Base-by-base conservation (phyloP, 2,888 invertebrate genomes). In the Mimas tiliae region DNA sequence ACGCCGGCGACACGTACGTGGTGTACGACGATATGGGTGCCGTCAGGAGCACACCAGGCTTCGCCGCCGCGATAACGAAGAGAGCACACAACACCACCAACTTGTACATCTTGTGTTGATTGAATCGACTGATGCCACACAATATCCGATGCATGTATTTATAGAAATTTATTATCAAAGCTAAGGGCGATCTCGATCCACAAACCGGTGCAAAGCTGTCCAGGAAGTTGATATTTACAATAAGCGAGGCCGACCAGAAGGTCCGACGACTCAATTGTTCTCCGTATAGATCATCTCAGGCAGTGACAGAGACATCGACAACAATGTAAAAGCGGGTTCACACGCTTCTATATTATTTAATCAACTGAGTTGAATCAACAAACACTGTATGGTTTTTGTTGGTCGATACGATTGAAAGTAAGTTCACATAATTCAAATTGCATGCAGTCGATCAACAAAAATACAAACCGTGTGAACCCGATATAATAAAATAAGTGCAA, bases 21-120 rank as follows among this genome's bases (percentile, higher is more conserved):
- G 80, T 65, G 65, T 84, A 70, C 6, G 83, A 85, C 14, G 82
- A 70, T 38, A 78, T 69, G 63, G 72, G 75, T 11, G 74, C 55
- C 53, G 70, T 51, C 50, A 76, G 33, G 12, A 72, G 58, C 47
- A 72, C 64, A 27, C 81, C 74, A 9, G 90, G 90, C 71, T 88
- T 84, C 72, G 95, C 95, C 66, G 88, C 82, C 74, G 88, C 95
- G 75, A 93, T 88, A 76, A 95, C 95, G 79, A 95, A 80, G 78
- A 95, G 87, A 87, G 94, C 94, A 83, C 91, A 95, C 94, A 95
- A 94, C 84, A 94, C 94, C 89, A 95, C 94, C 90, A 91, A 77
- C 80, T 91, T 93, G 81, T 84, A 91, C 92, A 94, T 94, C 79
- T 83, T 92, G 87, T 88, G 90, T 90, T 89, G 87, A 76, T 85